These are phyloP conservation scores for Lethrus apterus DNA, from an alignment of 1,140 invertebrate species.

Conservation along the genomic window DNA sequence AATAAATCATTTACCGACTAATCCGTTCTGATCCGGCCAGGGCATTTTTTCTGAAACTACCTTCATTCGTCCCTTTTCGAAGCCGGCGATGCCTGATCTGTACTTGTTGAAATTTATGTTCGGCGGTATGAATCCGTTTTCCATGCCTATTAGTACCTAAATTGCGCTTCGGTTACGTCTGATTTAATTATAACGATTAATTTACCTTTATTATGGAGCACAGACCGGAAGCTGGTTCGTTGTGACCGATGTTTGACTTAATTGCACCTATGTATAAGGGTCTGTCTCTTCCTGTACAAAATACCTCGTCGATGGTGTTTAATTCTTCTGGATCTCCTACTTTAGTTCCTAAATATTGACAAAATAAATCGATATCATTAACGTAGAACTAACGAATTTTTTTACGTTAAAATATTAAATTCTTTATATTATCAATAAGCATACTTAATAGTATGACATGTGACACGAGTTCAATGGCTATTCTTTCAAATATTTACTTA, in stretches of 20 bases:
- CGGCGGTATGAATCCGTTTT: conserved; percentile 63
- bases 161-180: too few species aligned
- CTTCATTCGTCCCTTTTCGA: conserved; percentile 61
- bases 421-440: too few species aligned
- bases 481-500: too few species aligned
- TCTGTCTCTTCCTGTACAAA: conserved; percentile 57
- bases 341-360: conserved; percentile 48
- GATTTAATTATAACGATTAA: too few species aligned
- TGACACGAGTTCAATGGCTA: too few species aligned
- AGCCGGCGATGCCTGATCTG: conserved; percentile 64
- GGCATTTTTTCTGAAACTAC: conserved; percentile 59
- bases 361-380: too few species aligned
- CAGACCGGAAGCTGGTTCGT: conserved; percentile 81
- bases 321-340: conserved; percentile 85
- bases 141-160: conserved; percentile 52
- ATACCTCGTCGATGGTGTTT: conserved; percentile 72
- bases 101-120: conserved; percentile 71
- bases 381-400: too few species aligned
- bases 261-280: conserved; percentile 82
- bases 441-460: too few species aligned
- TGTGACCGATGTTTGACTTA: conserved; percentile 91
- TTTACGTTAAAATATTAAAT: too few species aligned
- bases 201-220: conserved; percentile 76
- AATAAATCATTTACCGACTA: conserved; percentile 46
- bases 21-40: conserved; percentile 52